Evolutionary conservation across 2,113 vertebrate species (phyloP).

Genomic region (Picathartes gymnocephalus): DNA sequence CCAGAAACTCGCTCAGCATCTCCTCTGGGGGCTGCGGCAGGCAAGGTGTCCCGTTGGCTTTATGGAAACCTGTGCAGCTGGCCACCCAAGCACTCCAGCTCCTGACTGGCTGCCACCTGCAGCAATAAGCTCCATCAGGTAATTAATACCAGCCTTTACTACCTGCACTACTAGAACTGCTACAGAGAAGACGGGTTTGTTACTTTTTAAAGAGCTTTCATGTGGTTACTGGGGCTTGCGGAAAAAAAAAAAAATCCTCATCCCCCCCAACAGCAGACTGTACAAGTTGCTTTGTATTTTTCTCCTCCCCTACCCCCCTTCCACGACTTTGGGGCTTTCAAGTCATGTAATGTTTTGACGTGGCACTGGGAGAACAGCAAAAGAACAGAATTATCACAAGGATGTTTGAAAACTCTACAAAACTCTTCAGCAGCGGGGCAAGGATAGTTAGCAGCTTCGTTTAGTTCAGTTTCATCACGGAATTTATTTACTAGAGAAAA

Average conservation of each 20-base stretch:
- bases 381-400: slow-evolving; percentile 36
- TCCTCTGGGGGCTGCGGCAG: background rate
- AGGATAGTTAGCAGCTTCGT: slow-evolving; percentile 9
- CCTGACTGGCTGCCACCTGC: slow-evolving; percentile 43
- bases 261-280: background rate
- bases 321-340: slow-evolving; percentile 18
- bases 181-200: background rate
- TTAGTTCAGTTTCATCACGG: background rate
- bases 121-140: slow-evolving; percentile 19
- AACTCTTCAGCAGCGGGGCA: background rate
- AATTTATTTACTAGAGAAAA: slow-evolving; percentile 1
- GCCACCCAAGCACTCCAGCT: slow-evolving; percentile 23
- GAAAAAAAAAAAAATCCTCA: background rate
- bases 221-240: slow-evolving; percentile 3
- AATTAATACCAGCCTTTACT: slow-evolving; percentile 51
- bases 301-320: background rate
- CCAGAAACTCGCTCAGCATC: background rate
- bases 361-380: slow-evolving; percentile 8
- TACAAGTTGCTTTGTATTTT: background rate
- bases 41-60: background rate
- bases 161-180: background rate
- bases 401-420: slow-evolving; percentile 9
- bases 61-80: background rate
- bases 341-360: background rate
- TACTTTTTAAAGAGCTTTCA: slow-evolving; percentile 40